Conservation (phyloP, 1,140 invertebrate species). For the Habropoda laboriosa region DNA sequence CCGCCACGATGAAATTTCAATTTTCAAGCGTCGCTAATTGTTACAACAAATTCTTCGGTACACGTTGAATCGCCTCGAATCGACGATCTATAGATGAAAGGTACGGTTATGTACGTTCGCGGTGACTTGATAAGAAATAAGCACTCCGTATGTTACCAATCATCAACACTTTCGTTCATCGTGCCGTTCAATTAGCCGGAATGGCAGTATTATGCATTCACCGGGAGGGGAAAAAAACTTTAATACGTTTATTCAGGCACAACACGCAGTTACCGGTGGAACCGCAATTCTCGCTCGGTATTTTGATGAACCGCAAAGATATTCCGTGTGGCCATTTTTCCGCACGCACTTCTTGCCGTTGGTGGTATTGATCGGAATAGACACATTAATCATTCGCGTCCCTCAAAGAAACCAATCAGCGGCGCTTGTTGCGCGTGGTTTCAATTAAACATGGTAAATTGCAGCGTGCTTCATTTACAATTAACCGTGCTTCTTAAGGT, state of each 20-base stretch:
- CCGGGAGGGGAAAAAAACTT: background rate
- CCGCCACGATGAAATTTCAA: too few species aligned
- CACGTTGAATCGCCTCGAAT: too few species aligned
- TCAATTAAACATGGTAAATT: conserved; percentile 69
- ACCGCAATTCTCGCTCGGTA: conserved; percentile 13
- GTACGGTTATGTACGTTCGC: too few species aligned
- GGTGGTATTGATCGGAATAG: conserved; percentile 49
- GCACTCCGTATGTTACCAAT: background rate
- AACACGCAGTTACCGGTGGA: background rate
- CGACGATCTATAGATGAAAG: background rate
- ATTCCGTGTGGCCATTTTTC: conserved; percentile 6
- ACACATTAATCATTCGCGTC: conserved; percentile 58
- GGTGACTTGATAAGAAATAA: background rate
- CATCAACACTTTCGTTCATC: background rate
- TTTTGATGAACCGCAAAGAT: conserved; percentile 23
- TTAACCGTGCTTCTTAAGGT: conserved; percentile 64
- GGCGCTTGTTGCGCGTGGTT: conserved; percentile 64
- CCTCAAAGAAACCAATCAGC: conserved; percentile 63
- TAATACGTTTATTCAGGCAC: conserved; percentile 18
- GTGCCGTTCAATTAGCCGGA: background rate
- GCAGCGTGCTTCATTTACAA: conserved; percentile 65
- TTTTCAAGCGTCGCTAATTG: too few species aligned
- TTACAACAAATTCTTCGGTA: too few species aligned
- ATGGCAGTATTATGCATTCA: background rate
- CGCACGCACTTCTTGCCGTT: background rate